Conservation (phyloP, 2,888 invertebrate genomes). For the Drosophila cracens region DNA sequence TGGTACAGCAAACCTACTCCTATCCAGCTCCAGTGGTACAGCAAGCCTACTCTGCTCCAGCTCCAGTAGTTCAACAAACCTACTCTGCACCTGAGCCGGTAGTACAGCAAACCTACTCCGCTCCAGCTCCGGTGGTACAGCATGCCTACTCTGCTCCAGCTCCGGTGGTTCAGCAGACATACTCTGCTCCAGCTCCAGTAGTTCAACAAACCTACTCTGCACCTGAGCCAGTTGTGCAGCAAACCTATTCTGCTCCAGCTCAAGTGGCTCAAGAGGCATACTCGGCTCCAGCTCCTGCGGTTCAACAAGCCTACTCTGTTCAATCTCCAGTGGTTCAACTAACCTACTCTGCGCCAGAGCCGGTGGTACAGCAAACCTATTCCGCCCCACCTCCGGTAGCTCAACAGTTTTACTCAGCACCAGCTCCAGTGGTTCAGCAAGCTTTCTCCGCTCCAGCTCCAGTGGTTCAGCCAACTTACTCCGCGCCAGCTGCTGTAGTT, state of each 20-base stretch:
- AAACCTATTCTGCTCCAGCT: neutral
- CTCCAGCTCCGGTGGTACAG: neutral
- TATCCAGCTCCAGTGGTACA: neutral
- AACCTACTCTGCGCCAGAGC: neutral
- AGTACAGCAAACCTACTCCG: neutral
- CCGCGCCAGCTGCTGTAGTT: neutral
- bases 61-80: neutral
- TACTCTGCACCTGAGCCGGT: neutral
- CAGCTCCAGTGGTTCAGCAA: constrained; percentile 17
- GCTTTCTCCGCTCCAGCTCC: constrained; percentile 20
- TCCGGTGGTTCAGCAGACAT: neutral
- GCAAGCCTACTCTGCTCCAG: neutral
- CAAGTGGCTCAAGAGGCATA: neutral
- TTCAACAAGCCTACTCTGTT: neutral
- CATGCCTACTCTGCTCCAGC: too few relatives aligned
- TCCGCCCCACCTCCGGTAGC: neutral
- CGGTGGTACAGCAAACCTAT: neutral
- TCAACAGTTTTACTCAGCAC: neutral
- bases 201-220: neutral
- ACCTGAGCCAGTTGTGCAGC: neutral
- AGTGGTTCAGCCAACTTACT: neutral
- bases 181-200: neutral
- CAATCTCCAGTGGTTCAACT: neutral
- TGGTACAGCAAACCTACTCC: neutral
- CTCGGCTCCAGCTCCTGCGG: neutral